Conservation (phyloP, 2,888 invertebrate species). For the Orchestes rusci region DNA sequence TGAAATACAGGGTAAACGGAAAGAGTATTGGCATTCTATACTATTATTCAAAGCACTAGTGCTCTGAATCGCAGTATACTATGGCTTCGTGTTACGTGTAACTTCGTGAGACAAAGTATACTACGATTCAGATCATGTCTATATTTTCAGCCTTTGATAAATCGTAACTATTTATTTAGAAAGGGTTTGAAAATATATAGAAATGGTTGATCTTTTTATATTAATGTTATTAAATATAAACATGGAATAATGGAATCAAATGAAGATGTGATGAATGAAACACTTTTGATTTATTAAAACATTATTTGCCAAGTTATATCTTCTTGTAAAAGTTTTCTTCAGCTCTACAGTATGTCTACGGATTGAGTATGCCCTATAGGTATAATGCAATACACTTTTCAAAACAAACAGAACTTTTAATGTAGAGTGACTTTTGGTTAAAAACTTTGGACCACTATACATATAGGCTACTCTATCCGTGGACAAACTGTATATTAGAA, state of each 20-base stretch:
- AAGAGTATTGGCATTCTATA: too few relatives aligned
- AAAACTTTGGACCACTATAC: too few relatives aligned
- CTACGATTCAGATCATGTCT: neutral
- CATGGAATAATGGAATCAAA: neutral
- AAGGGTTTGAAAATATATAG: neutral
- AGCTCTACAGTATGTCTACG: too few relatives aligned
- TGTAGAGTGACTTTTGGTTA: too few relatives aligned
- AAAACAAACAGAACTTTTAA: too few relatives aligned
- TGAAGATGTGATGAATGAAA: constrained; percentile 3
- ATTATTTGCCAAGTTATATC: constrained; percentile 3
- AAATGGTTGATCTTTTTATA: constrained; percentile 6
- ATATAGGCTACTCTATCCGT: too few relatives aligned
- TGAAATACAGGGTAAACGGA: too few relatives aligned
- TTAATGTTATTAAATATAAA: constrained; percentile 2
- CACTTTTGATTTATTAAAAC: constrained; percentile 1
- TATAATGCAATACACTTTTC: too few relatives aligned
- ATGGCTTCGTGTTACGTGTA: constrained; percentile 8
- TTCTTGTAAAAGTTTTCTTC: neutral
- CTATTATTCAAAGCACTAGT: too few relatives aligned
- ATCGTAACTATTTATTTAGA: neutral
- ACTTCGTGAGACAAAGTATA: constrained; percentile 2
- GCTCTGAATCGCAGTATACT: constrained; percentile 7
- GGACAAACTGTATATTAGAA: too few relatives aligned
- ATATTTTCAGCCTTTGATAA: neutral
- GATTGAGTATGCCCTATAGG: too few relatives aligned